phyloP scores from a whole-genome alignment of 2,113 vertebrate species.

The Mormoops blainvillei region DNA sequence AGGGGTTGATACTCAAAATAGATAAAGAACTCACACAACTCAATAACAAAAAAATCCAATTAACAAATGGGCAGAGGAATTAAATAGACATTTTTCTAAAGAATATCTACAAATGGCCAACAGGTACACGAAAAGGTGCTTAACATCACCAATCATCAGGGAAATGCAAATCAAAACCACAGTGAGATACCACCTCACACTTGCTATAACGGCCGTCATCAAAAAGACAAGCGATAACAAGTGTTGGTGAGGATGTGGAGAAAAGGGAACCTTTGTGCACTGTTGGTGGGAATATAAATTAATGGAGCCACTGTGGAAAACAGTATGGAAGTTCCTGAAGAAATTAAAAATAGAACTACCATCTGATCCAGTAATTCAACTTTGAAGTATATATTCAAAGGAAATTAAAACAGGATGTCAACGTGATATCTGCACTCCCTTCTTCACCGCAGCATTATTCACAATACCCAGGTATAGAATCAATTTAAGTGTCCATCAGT shows the following conservation, averaged over 20 bases:
- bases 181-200: not conserved
- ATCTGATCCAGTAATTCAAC: not conserved
- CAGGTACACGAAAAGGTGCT: not conserved
- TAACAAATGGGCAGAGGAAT: not conserved
- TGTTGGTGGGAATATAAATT: not conserved
- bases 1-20: not conserved
- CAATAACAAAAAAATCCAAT: not conserved
- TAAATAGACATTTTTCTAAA: not conserved
- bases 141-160: not conserved
- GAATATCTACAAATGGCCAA: not conserved
- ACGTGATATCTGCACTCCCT: not conserved
- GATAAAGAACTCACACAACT: not conserved
- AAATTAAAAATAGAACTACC: not conserved
- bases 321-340: not conserved
- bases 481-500: not conserved
- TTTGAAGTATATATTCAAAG: not conserved
- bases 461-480: not conserved
- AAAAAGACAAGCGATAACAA: not conserved
- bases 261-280: not conserved
- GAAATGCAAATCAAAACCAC: not conserved
- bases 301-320: not conserved
- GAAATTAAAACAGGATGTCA: not conserved
- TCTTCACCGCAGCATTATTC: not conserved
- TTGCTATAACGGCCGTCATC: not conserved
- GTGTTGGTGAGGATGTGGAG: not conserved